Conservation (phyloP, 2,113 vertebrate species). For the Gymnobelideus leadbeateri region DNA sequence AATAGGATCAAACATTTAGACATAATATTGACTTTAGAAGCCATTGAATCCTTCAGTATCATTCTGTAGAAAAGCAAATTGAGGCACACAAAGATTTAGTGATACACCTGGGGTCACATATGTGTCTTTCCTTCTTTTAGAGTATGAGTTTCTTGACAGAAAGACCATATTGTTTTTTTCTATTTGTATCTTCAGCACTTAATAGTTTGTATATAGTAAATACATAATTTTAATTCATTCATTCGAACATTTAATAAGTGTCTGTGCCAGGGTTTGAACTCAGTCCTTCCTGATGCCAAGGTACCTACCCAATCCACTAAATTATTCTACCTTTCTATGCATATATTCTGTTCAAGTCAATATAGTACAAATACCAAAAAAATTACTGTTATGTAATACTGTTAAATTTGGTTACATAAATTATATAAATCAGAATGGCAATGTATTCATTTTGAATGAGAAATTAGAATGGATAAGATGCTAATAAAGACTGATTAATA, state of each 20-base stretch:
- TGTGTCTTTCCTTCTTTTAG: background rate
- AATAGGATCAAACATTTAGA: background rate
- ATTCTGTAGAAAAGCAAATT: background rate
- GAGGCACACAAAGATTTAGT: background rate
- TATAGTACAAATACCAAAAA: background rate
- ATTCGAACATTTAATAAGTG: background rate
- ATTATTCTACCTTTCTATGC: background rate
- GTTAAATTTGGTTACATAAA: background rate
- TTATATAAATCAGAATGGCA: background rate
- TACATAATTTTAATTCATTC: background rate
- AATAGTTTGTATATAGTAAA: background rate
- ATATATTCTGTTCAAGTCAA: background rate
- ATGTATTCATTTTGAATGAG: background rate
- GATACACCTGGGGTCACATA: background rate
- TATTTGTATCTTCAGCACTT: background rate
- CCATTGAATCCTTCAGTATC: background rate
- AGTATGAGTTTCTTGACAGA: background rate
- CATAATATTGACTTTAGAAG: background rate
- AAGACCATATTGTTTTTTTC: background rate
- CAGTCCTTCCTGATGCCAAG: background rate
- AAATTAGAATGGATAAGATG: background rate
- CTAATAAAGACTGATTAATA: background rate
- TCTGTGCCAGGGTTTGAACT: background rate
- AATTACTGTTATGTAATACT: background rate
- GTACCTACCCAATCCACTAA: background rate